Percentiles rank a stretch among this genome's conserved stretches.
These are phyloP conservation scores for Battus philenor DNA, from an alignment of 1,140 invertebrate genomes.

Conservation along the genomic window DNA sequence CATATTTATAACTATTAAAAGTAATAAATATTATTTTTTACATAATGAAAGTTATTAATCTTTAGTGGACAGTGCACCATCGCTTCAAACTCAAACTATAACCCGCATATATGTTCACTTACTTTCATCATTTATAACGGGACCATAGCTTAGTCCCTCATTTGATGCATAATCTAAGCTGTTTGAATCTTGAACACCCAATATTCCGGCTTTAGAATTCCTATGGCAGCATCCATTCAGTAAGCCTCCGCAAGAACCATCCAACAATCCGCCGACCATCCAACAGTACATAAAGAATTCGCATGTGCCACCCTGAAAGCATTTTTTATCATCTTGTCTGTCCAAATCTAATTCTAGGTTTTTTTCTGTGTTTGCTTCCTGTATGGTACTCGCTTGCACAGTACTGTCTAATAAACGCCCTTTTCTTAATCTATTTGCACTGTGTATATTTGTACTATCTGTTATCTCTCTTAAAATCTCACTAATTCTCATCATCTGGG, in stretches of 20 bases:
- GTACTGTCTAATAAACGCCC: conserved; percentile 42
- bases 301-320: conserved; percentile 86
- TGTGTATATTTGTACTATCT: conserved; percentile 28
- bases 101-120: conserved; percentile 61
- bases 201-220: conserved; percentile 83
- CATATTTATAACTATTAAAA: no score
- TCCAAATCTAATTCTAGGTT: conserved; percentile 32
- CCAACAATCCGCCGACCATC: conserved; percentile 91
- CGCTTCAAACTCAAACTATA: background rate
- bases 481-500: conserved; percentile 53
- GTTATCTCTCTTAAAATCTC: conserved; percentile 53
- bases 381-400: conserved; percentile 23
- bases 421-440: conserved; percentile 42
- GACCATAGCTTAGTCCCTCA: conserved; percentile 76
- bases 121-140: conserved; percentile 85
- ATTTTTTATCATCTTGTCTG: conserved; percentile 72
- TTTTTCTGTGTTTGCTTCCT: conserved; percentile 35
- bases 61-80: conserved; percentile 27
- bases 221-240: conserved; percentile 92
- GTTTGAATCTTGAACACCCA: conserved; percentile 77
- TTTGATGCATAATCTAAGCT: conserved; percentile 50
- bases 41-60: conserved; percentile 3
- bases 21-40: no score
- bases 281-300: conserved; percentile 95
- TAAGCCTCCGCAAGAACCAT: conserved; percentile 89